Conservation (phyloP, 1,140 invertebrate species). For the Triops cancriformis region DNA sequence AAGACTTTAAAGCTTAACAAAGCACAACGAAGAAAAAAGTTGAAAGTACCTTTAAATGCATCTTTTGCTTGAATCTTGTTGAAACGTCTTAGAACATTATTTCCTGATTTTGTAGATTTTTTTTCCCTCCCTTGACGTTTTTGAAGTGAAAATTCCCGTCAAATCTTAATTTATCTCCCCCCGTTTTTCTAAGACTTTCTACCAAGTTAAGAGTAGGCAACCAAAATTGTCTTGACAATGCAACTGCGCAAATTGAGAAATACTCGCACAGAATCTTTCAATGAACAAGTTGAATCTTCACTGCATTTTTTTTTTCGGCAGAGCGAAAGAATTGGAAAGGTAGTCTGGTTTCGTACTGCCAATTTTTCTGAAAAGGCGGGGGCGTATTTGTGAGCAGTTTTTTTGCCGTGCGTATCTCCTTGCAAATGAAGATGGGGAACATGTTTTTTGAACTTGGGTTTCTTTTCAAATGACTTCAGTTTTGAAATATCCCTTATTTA, state of each 20-base stretch:
- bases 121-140: not conserved
- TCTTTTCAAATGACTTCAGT: not conserved
- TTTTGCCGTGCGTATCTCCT: too few relatives aligned
- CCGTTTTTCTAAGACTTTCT: not conserved
- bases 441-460: not conserved
- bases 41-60: constrained; percentile 3
- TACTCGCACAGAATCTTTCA: not conserved
- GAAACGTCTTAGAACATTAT: not conserved
- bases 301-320: not conserved
- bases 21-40: constrained; percentile 11
- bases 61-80: not conserved
- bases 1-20: constrained; percentile 59
- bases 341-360: too few relatives aligned
- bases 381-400: too few relatives aligned
- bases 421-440: too few relatives aligned
- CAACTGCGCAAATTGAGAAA: not conserved
- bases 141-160: not conserved
- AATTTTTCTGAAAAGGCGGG: too few relatives aligned
- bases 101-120: not conserved
- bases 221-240: not conserved
- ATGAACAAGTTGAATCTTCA: not conserved
- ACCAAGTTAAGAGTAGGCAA: not conserved
- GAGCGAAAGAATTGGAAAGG: not conserved
- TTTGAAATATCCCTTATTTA: not conserved
- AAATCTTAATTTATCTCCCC: not conserved